Percentiles rank a stretch among this genome's conserved stretches.
phyloP scores from a whole-genome alignment of 2,888 invertebrate species.

The Trichogramma evanescens region DNA sequence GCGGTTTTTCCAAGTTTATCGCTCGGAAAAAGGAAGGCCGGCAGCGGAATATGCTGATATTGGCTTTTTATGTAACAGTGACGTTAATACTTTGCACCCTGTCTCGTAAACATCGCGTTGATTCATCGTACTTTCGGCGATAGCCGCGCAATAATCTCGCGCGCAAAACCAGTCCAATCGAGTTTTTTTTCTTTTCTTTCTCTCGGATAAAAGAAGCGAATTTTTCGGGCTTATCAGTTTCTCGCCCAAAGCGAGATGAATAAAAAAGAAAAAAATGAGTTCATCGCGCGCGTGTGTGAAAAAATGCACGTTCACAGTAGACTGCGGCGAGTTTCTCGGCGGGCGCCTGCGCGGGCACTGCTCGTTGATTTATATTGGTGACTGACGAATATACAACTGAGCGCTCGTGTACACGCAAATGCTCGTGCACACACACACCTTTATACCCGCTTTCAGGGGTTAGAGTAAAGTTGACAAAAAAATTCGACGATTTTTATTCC shows the following conservation, averaged over 20 bases:
- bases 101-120: too few species aligned
- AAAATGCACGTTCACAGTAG: not conserved
- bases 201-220: too few species aligned
- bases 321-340: not conserved
- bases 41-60: slow-evolving; percentile 21
- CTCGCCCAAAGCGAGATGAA: not conserved
- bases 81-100: not conserved
- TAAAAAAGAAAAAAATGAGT: not conserved
- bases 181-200: too few species aligned
- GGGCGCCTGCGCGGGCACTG: too few species aligned
- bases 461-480: not conserved
- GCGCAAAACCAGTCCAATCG: too few species aligned
- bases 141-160: too few species aligned
- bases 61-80: slow-evolving; percentile 9
- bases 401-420: not conserved
- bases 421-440: not conserved
- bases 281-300: not conserved
- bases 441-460: not conserved
- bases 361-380: slow-evolving; percentile 7
- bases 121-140: too few species aligned
- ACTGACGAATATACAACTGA: not conserved
- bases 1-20: slow-evolving; percentile 11
- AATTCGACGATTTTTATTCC: slow-evolving; percentile 2
- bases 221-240: not conserved
- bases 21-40: slow-evolving; percentile 14